These are phyloP conservation scores for Drosophila albomicans DNA, from an alignment of 1,140 invertebrate genomes.

Conservation along the genomic window DNA sequence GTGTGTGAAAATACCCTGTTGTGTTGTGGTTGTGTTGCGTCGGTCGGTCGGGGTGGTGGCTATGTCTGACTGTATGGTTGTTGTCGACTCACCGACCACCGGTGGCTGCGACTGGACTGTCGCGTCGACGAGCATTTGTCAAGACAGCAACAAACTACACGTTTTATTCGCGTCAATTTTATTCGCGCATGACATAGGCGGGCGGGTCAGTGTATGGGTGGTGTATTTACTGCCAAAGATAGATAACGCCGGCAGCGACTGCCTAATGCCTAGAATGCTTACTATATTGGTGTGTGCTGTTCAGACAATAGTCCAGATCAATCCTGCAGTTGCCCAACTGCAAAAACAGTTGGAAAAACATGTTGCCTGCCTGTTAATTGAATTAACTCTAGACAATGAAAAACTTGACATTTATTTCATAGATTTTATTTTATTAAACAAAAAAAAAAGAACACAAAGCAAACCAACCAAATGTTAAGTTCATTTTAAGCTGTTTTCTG, in stretches of 20 bases:
- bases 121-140: conserved; percentile 3
- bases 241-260: conserved; percentile 7
- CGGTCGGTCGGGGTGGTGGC: conserved; percentile 2
- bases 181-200: conserved; percentile 9
- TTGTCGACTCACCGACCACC: conserved; percentile 11
- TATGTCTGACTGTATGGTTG: neutral
- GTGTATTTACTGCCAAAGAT: conserved; percentile 3
- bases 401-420: neutral
- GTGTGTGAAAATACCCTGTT: conserved; percentile 16
- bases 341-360: neutral
- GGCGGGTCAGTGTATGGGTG: neutral
- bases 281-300: neutral
- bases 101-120: conserved; percentile 5
- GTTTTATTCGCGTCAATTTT: neutral
- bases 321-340: neutral
- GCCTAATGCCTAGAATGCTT: neutral
- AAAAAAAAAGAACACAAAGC: neutral
- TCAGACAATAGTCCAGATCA: conserved; percentile 1
- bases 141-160: neutral
- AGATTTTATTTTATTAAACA: neutral
- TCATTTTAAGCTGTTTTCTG: no score
- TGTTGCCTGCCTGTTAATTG: neutral
- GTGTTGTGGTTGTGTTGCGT: conserved; percentile 1
- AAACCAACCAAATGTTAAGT: no score
- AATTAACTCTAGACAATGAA: neutral